Conservation (phyloP, 1,140 invertebrate genomes). For the Brachionus manjavacas region DNA sequence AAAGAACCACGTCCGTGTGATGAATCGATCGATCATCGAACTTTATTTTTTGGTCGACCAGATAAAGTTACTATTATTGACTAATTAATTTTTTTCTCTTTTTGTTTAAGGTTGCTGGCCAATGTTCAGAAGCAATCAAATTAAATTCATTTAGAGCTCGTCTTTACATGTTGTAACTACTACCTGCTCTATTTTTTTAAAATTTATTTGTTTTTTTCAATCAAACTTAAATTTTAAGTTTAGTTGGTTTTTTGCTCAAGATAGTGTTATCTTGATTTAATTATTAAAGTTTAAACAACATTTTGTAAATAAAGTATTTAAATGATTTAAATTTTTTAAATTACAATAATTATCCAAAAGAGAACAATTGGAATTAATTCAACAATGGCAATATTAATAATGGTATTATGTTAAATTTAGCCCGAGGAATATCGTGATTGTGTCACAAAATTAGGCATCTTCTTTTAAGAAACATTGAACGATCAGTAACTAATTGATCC, state of each 20-base stretch:
- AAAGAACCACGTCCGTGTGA: background rate
- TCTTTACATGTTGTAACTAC: background rate
- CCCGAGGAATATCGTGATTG: too few relatives aligned
- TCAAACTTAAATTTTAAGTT: background rate
- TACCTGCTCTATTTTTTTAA: background rate
- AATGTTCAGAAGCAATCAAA: background rate
- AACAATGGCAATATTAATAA: too few relatives aligned
- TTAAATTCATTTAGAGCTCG: background rate
- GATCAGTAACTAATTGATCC: too few relatives aligned
- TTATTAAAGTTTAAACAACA: background rate
- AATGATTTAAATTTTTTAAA: background rate
- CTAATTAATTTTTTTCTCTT: background rate
- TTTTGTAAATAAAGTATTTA: slow-evolving; percentile 8
- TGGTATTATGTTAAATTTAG: too few relatives aligned
- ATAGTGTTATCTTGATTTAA: background rate
- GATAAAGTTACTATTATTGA: background rate
- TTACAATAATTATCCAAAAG: too few relatives aligned
- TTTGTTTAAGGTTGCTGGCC: background rate
- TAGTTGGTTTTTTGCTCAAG: background rate
- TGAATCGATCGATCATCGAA: background rate
- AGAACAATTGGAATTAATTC: too few relatives aligned
- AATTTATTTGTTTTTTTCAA: background rate
- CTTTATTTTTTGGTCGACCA: background rate
- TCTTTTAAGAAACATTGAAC: too few relatives aligned
- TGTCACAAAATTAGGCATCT: too few relatives aligned